Conservation (phyloP, 2,888 invertebrate species). For the Xanthia togata region DNA sequence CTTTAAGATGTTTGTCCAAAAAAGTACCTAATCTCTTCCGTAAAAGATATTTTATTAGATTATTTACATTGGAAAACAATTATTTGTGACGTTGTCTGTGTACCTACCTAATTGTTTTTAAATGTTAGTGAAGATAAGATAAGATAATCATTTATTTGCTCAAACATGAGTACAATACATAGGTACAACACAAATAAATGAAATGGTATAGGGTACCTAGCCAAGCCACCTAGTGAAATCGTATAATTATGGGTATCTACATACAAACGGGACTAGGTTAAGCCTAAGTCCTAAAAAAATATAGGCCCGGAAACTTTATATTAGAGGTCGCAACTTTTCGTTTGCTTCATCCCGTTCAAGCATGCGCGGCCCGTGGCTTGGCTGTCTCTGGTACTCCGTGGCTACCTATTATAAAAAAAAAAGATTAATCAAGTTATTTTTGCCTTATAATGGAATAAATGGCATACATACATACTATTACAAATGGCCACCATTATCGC, state of each 20-base stretch:
- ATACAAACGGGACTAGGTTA: neutral
- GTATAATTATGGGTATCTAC: neutral
- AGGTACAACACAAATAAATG: no score
- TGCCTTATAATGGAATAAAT: neutral
- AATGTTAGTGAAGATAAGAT: no score
- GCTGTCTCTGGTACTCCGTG: no score
- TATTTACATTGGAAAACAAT: neutral
- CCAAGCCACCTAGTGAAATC: neutral
- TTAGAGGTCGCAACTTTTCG: neutral
- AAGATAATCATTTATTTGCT: no score
- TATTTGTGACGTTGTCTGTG: neutral
- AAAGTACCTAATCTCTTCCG: neutral
- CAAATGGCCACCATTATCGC: constrained; percentile 17
- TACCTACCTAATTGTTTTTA: neutral
- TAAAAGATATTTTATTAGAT: constrained; percentile 8
- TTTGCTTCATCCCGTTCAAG: neutral
- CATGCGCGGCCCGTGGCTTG: neutral
- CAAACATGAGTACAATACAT: no score
- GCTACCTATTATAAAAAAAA: neutral
- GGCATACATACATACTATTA: neutral
- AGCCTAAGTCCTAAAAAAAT: neutral
- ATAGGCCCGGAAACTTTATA: neutral
- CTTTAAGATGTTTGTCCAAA: constrained; percentile 1
- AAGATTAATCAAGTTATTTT: neutral
- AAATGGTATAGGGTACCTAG: neutral